These are phyloP conservation scores for Mesaphorura yosii DNA, from an alignment of 1,140 invertebrate species.

Conservation along the genomic window DNA sequence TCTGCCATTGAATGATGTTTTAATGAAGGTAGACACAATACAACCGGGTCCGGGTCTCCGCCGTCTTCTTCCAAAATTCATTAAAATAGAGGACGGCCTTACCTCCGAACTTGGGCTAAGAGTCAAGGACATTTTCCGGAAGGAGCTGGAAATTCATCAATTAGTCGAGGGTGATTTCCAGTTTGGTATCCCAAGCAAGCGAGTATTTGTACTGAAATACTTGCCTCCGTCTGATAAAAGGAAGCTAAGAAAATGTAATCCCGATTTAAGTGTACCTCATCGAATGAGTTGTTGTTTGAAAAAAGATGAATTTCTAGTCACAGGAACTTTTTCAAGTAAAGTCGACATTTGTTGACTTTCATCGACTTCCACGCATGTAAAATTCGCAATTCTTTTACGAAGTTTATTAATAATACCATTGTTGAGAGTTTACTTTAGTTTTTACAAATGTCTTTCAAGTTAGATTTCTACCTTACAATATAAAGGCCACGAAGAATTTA, in stretches of 20 bases:
- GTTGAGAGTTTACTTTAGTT: too few species aligned
- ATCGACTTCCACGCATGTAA: too few species aligned
- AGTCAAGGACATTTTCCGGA: constrained; percentile 26
- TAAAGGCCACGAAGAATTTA: too few species aligned
- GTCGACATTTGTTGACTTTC: constrained; percentile 10
- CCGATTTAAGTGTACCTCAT: constrained; percentile 29
- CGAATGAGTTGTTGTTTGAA: constrained; percentile 28
- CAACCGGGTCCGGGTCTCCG: not conserved
- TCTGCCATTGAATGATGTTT: constrained; percentile 13
- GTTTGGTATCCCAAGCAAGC: constrained; percentile 23
- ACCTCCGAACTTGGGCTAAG: constrained; percentile 19
- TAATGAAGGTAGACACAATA: constrained; percentile 5
- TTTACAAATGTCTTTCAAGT: too few species aligned
- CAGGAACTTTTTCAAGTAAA: constrained; percentile 25
- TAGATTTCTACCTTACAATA: too few species aligned
- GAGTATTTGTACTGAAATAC: constrained; percentile 28
- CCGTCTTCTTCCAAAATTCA: constrained; percentile 18
- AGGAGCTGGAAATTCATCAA: constrained; percentile 22
- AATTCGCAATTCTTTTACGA: too few species aligned
- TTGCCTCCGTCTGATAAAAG: constrained; percentile 3
- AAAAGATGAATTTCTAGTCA: constrained; percentile 20
- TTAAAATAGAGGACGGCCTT: constrained; percentile 23
- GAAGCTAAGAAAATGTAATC: too few species aligned
- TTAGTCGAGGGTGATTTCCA: constrained; percentile 18
- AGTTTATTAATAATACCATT: too few species aligned